Percentiles rank a stretch among this genome's conserved stretches.
These are phyloP conservation scores for Aulostomus chinensis DNA, from an alignment of 2,797 vertebrate genomes.

Conservation along the genomic window DNA sequence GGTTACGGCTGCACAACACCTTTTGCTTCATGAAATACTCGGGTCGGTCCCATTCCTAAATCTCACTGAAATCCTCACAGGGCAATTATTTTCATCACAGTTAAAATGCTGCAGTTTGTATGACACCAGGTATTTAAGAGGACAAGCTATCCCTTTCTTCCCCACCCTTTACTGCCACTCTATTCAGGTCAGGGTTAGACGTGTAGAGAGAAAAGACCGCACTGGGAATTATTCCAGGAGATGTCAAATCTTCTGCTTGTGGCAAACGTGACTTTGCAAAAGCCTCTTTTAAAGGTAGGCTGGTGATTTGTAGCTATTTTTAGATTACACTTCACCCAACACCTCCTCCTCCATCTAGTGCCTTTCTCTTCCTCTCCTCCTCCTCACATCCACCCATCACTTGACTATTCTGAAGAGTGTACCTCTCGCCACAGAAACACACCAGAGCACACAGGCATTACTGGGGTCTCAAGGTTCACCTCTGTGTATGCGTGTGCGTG, in stretches of 20 bases:
- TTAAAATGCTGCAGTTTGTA: too few species aligned
- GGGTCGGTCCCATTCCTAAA: too few species aligned
- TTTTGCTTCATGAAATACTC: too few species aligned
- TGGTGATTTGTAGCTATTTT: slow-evolving; percentile 60
- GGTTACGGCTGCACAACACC: too few species aligned
- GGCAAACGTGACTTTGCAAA: slow-evolving; percentile 65
- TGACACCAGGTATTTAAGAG: too few species aligned
- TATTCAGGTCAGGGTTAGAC: slow-evolving; percentile 17
- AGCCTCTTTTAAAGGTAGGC: slow-evolving; percentile 50
- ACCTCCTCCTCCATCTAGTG: slow-evolving; percentile 12
- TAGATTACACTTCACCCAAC: slow-evolving; percentile 25
- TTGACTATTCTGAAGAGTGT: slow-evolving; percentile 66
- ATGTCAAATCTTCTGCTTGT: slow-evolving; percentile 61
- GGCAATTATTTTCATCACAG: too few species aligned
- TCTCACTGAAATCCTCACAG: too few species aligned
- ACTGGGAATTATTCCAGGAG: slow-evolving; percentile 61
- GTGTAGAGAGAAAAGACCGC: slow-evolving; percentile 27
- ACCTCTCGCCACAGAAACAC: slow-evolving; percentile 59
- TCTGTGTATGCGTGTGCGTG: slow-evolving; percentile 23
- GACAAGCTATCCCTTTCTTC: slow-evolving; percentile 10
- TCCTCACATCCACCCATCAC: slow-evolving; percentile 46
- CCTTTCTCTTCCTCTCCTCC: slow-evolving; percentile 31
- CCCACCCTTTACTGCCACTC: slow-evolving; percentile 9
- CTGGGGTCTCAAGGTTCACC: slow-evolving; percentile 45
- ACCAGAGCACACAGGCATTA: slow-evolving; percentile 73